These are phyloP conservation scores for Cyclura pinguis DNA, from an alignment of 2,797 vertebrate species.

Conservation along the genomic window DNA sequence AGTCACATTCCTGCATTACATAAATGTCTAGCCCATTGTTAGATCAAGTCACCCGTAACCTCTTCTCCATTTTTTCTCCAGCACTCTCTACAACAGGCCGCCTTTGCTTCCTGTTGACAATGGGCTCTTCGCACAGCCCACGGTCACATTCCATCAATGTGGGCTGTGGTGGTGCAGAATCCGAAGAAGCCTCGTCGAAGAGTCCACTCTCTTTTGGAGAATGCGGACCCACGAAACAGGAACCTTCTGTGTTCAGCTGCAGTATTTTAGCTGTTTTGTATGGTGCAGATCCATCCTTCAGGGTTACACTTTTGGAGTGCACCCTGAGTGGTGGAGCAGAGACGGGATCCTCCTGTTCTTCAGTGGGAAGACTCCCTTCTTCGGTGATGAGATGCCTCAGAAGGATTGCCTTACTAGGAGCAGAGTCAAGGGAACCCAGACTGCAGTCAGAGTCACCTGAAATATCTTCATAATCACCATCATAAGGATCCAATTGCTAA, in stretches of 20 bases:
- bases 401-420: neutral
- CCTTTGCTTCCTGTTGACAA: constrained; percentile 85
- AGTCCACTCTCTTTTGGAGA: neutral
- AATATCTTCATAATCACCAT: constrained; percentile 83
- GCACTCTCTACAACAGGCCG: constrained; percentile 71
- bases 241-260: neutral
- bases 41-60: constrained; percentile 71
- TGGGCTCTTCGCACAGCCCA: neutral
- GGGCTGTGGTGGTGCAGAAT: neutral
- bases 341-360: neutral
- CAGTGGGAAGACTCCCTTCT: fast-evolving
- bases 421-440: constrained; percentile 28
- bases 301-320: neutral
- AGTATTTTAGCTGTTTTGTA: neutral
- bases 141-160: constrained; percentile 38
- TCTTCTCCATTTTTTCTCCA: constrained; percentile 77
- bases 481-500: constrained; percentile 84
- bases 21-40: neutral
- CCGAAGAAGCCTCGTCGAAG: neutral
- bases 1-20: neutral
- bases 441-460: constrained; percentile 54
- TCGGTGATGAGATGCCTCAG: neutral
- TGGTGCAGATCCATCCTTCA: neutral
- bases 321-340: neutral
- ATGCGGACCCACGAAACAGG: fast-evolving